These are phyloP conservation scores for Drosophila parvula DNA, from an alignment of 1,140 invertebrate genomes.

Conservation along the genomic window DNA sequence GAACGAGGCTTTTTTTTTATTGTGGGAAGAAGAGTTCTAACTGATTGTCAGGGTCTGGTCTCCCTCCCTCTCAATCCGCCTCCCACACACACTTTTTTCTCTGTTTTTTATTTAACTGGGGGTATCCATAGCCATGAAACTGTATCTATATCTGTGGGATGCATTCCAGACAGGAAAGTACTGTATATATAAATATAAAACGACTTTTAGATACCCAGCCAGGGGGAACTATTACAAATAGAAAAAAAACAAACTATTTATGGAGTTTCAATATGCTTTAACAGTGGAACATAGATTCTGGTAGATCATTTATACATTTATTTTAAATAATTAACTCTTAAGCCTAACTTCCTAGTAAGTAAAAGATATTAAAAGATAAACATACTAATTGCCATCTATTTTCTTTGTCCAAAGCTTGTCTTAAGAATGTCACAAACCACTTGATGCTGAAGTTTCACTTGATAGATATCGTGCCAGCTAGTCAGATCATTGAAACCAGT, in stretches of 20 bases:
- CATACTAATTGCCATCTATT: neutral
- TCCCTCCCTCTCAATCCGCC: conserved; percentile 3
- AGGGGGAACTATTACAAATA: neutral
- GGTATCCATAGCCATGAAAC: conserved; percentile 8
- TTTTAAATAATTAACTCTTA: too few species aligned
- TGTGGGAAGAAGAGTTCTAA: conserved; percentile 77
- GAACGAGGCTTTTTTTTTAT: conserved; percentile 45
- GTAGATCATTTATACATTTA: too few species aligned
- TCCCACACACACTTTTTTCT: conserved; percentile 13
- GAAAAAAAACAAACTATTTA: too few species aligned
- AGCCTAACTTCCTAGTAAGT: too few species aligned
- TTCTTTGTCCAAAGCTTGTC: neutral
- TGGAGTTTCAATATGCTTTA: too few species aligned
- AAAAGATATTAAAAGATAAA: neutral
- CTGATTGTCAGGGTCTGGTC: conserved; percentile 35
- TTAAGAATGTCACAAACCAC: neutral
- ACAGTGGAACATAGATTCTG: too few species aligned
- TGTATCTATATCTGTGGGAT: conserved; percentile 41
- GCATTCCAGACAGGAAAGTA: conserved; percentile 17
- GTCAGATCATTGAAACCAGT: conserved; percentile 1
- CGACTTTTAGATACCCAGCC: neutral
- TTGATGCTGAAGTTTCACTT: conserved; percentile 14
- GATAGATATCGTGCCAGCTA: conserved; percentile 1
- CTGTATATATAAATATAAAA: conserved; percentile 2
- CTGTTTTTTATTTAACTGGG: conserved; percentile 1